These are phyloP conservation scores for Melanotaenia parkinsoni DNA, from an alignment of 2,797 vertebrate species.

Conservation along the genomic window DNA sequence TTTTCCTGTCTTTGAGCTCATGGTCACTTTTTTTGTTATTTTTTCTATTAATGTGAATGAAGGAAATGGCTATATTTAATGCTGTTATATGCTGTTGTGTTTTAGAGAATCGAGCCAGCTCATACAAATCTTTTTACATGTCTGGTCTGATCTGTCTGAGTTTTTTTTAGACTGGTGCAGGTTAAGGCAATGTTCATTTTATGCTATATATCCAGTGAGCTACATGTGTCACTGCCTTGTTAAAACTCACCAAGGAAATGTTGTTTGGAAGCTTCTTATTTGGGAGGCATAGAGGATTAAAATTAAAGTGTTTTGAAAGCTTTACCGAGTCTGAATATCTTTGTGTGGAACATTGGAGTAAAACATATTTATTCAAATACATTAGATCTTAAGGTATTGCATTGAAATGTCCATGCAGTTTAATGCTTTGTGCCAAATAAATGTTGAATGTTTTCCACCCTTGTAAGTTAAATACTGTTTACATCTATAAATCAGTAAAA, in stretches of 20 bases:
- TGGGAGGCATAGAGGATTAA: conserved; percentile 66
- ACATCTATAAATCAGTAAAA: too few species aligned
- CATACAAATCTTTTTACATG: conserved; percentile 67
- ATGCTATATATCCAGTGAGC: conserved; percentile 67
- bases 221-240: conserved; percentile 76
- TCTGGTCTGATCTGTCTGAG: conserved; percentile 66
- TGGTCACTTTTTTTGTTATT: conserved; percentile 37
- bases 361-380: not conserved
- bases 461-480: too few species aligned
- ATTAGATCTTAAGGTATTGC: too few species aligned
- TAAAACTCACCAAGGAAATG: conserved; percentile 75
- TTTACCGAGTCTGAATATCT: conserved; percentile 37
- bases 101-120: conserved; percentile 64
- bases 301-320: conserved; percentile 81
- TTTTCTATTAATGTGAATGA: conserved; percentile 69
- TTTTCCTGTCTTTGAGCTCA: conserved; percentile 64
- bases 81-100: conserved; percentile 73
- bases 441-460: too few species aligned
- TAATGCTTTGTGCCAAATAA: too few species aligned
- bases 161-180: conserved; percentile 73
- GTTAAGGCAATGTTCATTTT: conserved; percentile 66
- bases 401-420: too few species aligned
- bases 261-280: conserved; percentile 75
- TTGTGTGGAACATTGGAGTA: conserved; percentile 14
- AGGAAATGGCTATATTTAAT: conserved; percentile 69